A percentile compares a stretch with the other conserved stretches of the same genome.
These are phyloP conservation scores for Gobiocypris rarus DNA, from an alignment of 2,113 vertebrate species.

Conservation along the genomic window DNA sequence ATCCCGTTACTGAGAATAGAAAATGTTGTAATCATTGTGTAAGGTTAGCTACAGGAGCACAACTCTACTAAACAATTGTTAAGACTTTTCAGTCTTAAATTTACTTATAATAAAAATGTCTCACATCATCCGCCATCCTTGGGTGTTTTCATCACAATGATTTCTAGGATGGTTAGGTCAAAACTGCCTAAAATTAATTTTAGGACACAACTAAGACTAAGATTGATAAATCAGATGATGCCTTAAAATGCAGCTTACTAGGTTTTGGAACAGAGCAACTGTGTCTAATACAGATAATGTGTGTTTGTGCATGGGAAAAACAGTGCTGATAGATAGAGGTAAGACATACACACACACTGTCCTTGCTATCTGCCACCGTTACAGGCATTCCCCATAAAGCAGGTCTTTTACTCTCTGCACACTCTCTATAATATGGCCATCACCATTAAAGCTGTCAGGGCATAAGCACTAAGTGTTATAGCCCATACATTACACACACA, in stretches of 20 bases:
- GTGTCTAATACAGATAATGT: not conserved
- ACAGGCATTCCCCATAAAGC: constrained; percentile 57
- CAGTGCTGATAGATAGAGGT: constrained; percentile 22
- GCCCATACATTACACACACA: constrained; percentile 70
- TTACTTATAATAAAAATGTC: no score
- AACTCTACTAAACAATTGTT: no score
- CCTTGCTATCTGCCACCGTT: constrained; percentile 55
- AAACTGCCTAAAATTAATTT: not conserved
- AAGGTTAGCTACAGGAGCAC: no score
- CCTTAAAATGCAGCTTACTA: no score
- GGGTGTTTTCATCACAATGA: no score
- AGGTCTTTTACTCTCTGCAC: constrained; percentile 56
- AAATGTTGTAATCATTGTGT: no score
- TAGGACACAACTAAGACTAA: not conserved
- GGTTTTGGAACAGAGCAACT: not conserved
- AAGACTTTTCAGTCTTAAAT: no score
- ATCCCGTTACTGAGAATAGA: no score
- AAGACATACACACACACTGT: constrained; percentile 40
- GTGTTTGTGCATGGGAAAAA: not conserved
- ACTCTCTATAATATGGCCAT: constrained; percentile 83
- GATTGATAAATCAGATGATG: no score
- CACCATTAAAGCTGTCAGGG: constrained; percentile 82
- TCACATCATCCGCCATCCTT: no score
- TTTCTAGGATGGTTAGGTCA: not conserved
- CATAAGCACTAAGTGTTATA: constrained; percentile 76